Conservation (phyloP, 2,113 vertebrate genomes). For the Dasyprocta punctata region DNA sequence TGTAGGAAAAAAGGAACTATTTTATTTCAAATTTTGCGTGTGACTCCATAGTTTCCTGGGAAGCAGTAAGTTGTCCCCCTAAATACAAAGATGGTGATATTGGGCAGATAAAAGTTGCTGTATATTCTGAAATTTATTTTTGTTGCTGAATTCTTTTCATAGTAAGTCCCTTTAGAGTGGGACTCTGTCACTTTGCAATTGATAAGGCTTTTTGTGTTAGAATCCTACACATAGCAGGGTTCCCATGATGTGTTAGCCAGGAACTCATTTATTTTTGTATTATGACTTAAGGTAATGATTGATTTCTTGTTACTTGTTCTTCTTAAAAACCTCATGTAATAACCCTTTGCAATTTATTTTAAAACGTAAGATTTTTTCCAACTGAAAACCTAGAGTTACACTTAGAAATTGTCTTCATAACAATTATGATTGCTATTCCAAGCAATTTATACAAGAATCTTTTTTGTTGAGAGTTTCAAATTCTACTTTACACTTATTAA, state of each 20-base stretch:
- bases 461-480: not conserved
- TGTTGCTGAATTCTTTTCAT: not conserved
- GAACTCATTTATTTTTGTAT: not conserved
- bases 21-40: not conserved
- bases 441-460: not conserved
- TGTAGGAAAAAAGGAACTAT: not conserved
- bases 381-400: not conserved
- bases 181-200: not conserved
- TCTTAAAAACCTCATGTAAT: not conserved
- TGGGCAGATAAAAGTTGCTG: not conserved
- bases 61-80: not conserved
- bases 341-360: not conserved
- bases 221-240: not conserved
- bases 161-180: not conserved
- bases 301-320: not conserved
- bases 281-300: not conserved
- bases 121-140: not conserved
- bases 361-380: not conserved
- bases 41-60: not conserved
- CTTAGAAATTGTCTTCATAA: not conserved
- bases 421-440: not conserved
- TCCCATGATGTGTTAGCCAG: not conserved
- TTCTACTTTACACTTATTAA: not conserved
- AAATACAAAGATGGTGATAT: not conserved
- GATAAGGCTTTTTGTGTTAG: not conserved